Conservation (phyloP, 2,888 invertebrate species). For the Nemoura dubitans region DNA sequence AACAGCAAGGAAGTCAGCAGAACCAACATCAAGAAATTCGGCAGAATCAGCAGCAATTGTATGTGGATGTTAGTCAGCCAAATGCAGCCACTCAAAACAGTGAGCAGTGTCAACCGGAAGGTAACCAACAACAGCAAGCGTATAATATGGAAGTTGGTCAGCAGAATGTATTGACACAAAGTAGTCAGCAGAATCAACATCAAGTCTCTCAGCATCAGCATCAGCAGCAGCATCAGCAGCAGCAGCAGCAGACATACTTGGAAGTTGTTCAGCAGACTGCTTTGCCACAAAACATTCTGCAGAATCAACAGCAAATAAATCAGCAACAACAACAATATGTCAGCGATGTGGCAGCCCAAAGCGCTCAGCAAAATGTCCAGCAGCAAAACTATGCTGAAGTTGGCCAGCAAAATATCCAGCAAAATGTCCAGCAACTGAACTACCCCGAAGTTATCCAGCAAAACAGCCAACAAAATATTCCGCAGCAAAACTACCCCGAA, state of each 20-base stretch:
- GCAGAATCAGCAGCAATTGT: too few species aligned
- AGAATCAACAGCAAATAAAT: constrained; percentile 49
- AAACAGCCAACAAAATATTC: not conserved
- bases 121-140: not conserved
- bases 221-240: too few species aligned
- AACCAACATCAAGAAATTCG: constrained; percentile 44
- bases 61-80: too few species aligned
- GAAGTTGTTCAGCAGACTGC: constrained; percentile 20
- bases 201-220: constrained; percentile 52
- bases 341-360: constrained; percentile 49
- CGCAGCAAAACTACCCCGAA: too few species aligned
- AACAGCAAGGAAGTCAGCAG: too few species aligned
- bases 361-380: constrained; percentile 49
- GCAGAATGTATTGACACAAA: not conserved
- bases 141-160: too few species aligned
- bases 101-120: too few species aligned
- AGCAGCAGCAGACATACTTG: not conserved
- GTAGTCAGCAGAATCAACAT: not conserved
- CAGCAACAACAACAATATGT: constrained; percentile 50
- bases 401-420: constrained; percentile 31
- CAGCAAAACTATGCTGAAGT: constrained; percentile 47
- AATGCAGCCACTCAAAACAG: too few species aligned
- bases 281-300: constrained; percentile 42
- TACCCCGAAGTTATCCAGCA: constrained; percentile 36
- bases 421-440: constrained; percentile 46